phyloP scores from a whole-genome alignment of 2,113 vertebrate genomes.

The Uria lomvia region DNA sequence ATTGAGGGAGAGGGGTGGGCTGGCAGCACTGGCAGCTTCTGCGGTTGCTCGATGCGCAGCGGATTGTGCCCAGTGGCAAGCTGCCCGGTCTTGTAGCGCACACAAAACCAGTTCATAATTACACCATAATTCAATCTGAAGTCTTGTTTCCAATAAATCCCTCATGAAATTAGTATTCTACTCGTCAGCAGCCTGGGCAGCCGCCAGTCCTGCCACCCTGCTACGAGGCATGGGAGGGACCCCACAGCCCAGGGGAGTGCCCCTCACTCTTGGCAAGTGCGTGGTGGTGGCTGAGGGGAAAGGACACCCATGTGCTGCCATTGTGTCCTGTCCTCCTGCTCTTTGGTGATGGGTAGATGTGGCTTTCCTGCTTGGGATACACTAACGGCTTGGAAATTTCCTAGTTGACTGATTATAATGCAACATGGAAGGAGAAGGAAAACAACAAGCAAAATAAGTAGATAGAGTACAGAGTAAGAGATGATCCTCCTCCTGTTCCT shows the following conservation, averaged over 20 bases:
- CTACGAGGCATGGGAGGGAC: neutral
- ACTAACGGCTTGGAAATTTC: neutral
- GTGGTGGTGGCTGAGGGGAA: neutral
- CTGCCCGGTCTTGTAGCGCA: slow-evolving; percentile 56
- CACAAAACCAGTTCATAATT: slow-evolving; percentile 72
- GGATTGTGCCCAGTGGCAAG: slow-evolving; percentile 68
- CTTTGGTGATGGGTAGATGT: neutral
- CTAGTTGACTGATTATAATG: neutral
- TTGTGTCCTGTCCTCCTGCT: slow-evolving; percentile 22
- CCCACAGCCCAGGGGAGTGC: neutral
- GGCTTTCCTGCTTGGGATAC: slow-evolving; percentile 17
- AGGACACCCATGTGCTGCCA: neutral
- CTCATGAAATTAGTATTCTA: slow-evolving; percentile 67
- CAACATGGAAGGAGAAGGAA: neutral
- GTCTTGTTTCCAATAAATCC: slow-evolving; percentile 69
- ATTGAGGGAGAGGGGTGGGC: slow-evolving; percentile 38
- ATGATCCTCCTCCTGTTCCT: neutral
- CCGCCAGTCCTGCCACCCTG: neutral
- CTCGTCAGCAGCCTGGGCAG: neutral
- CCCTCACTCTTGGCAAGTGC: neutral
- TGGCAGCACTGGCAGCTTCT: slow-evolving; percentile 35
- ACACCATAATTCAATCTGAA: slow-evolving; percentile 74
- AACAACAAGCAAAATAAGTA: neutral
- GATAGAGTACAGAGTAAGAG: neutral
- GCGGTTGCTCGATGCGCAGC: neutral